Evolutionary conservation across 1,140 invertebrate genomes (phyloP).

Genomic region (Teleogryllus occipitalis): DNA sequence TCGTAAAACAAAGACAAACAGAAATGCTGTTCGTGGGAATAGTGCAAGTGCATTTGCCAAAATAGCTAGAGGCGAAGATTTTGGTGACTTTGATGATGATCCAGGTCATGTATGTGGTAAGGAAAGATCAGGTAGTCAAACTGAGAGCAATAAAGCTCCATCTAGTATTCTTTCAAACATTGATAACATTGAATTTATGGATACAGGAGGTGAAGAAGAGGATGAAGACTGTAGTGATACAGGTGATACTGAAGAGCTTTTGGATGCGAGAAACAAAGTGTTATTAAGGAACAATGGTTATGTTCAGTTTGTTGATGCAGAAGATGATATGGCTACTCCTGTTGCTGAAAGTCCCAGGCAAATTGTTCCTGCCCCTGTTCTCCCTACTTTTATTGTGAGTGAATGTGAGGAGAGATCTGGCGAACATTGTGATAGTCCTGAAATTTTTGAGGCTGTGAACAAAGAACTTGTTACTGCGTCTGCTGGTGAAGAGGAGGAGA

Average conservation of each 20-base stretch:
- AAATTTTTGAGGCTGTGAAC: slow-evolving; percentile 21
- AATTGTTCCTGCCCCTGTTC: not conserved
- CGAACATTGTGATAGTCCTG: slow-evolving; percentile 12
- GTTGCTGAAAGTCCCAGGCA: slow-evolving; percentile 19
- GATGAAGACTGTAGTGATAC: slow-evolving; percentile 32
- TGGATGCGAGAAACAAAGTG: slow-evolving; percentile 42
- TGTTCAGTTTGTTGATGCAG: slow-evolving; percentile 52
- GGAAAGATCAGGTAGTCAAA: slow-evolving; percentile 26
- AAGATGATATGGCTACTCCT: slow-evolving; percentile 23
- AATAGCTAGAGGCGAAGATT: slow-evolving; percentile 36
- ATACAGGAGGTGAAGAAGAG: slow-evolving; percentile 51
- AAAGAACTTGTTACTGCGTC: slow-evolving; percentile 13
- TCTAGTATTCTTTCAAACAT: slow-evolving; percentile 32
- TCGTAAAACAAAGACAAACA: slow-evolving; percentile 35
- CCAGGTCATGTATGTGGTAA: slow-evolving; percentile 36
- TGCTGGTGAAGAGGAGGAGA: slow-evolving; percentile 31
- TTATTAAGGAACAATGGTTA: slow-evolving; percentile 55
- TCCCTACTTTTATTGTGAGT: slow-evolving; percentile 10
- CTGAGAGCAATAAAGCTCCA: slow-evolving; percentile 20
- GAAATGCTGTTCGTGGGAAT: slow-evolving; percentile 27
- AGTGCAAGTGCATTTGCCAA: slow-evolving; percentile 26
- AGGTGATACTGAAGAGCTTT: slow-evolving; percentile 30
- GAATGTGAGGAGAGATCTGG: slow-evolving; percentile 10
- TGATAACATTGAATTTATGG: slow-evolving; percentile 63
- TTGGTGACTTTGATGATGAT: slow-evolving; percentile 32